Evolutionary conservation across 2,888 invertebrate genomes (phyloP), one percentile per base, ranked within the genome.

Genomic region (Hypena proboscidalis): DNA sequence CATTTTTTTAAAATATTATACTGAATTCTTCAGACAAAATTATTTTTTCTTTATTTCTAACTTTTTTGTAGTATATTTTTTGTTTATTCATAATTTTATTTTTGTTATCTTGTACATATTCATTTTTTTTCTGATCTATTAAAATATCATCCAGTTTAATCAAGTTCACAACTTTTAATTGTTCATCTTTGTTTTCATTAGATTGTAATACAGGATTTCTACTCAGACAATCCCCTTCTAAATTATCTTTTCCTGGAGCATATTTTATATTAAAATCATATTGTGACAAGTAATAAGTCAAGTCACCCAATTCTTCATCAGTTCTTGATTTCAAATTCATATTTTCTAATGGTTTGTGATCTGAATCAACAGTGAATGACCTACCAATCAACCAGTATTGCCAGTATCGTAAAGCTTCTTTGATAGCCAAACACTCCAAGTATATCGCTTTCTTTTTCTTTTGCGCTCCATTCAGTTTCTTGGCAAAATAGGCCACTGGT

Each of bases 1-100:
- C 10, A 2, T 34, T 31, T 49, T 40, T 22, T 19, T 66, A 50
- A 6, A 59, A 5, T 15, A 19, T 48, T 39, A 39, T 60, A 41
- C 61, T 62, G 29, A 60, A 54, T 27, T 49, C 44, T 40, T 63
- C 65, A 7, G 63, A 17, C 2, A 69, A 4, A 3, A 67, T 29
- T 3, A 53, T 63, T 53, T 57, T 60, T 30, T 53, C 36, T 31
- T 36, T 44, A n/a, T 41, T 31, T 20, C 29, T n/a, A 5, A 7
- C n/a, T 4, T 9, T 23, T 23, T 14, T 39, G 11, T 20, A 39
- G n/a, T 39, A 39, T 8, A 39, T 4, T 15, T 38, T 40, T 5
- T 44, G 1, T 43, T 31, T 46, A 9, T 20, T 8, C 10, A 40
- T 43, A 5, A 34, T 9, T 4, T 29, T 34, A 1, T 8, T 17